A percentile compares a stretch with the other conserved stretches of the same genome.
phyloP scores from a whole-genome alignment of 2,888 invertebrate genomes.

The Diarsia dahlii region DNA sequence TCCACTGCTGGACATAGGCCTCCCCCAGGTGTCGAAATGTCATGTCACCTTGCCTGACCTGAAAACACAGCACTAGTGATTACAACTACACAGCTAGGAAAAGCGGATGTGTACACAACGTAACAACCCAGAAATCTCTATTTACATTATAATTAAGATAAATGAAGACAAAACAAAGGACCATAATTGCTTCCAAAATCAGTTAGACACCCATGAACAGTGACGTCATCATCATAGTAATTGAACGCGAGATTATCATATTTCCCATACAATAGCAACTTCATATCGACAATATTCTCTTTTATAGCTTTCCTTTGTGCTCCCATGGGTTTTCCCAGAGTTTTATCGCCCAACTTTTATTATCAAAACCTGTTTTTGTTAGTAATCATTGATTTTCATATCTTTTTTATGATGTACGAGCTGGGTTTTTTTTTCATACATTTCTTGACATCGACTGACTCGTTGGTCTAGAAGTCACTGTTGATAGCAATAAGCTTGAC shows the following conservation, averaged over 20 bases:
- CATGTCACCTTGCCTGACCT: too few relatives aligned
- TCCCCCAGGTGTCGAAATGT: too few relatives aligned
- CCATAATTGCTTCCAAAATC: slow-evolving; percentile 19
- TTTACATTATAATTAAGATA: slow-evolving; percentile 42
- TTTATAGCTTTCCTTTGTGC: slow-evolving; percentile 71
- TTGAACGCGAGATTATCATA: slow-evolving; percentile 61
- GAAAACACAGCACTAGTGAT: too few relatives aligned
- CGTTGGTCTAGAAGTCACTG: too few relatives aligned
- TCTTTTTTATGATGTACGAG: slow-evolving; percentile 49
- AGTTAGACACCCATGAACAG: slow-evolving; percentile 35
- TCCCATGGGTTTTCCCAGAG: slow-evolving; percentile 71
- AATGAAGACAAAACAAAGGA: slow-evolving; percentile 42
- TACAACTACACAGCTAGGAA: not conserved
- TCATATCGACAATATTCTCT: slow-evolving; percentile 72
- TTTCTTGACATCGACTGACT: not conserved
- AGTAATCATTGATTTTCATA: slow-evolving; percentile 74
- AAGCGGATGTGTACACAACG: slow-evolving; percentile 9
- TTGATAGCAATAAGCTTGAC: too few relatives aligned
- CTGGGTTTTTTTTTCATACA: slow-evolving; percentile 36
- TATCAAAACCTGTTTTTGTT: slow-evolving; percentile 76
- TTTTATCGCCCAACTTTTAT: slow-evolving; percentile 80
- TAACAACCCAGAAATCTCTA: slow-evolving; percentile 5
- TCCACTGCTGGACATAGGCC: too few relatives aligned
- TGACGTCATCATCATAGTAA: slow-evolving; percentile 55
- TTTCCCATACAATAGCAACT: slow-evolving; percentile 50